Base-by-base conservation (phyloP, 2,888 invertebrate genomes). In the Philereme vetulata region DNA sequence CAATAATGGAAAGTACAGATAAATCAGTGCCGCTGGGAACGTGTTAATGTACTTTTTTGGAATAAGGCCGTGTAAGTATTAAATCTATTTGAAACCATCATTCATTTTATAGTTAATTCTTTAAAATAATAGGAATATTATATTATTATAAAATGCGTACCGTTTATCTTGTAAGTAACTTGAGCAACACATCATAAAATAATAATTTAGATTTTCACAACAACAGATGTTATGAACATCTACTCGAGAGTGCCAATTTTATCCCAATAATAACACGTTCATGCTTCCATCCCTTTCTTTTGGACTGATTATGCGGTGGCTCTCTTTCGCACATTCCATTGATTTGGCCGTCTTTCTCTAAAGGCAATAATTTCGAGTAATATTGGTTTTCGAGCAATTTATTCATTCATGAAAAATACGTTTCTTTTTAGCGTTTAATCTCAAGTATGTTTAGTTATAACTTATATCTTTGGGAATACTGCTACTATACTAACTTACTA, bases 351-450 rank as follows among this genome's bases (percentile, higher is more conserved):
- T 60, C 48, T 51, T 52, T 58, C 43, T 53, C 2, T 55, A 36
- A 40, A 45, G 51, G 42, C 48, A 62, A 58, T 55, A 62, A 58
- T 55, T 55, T 62, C 34, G 44, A 32, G 58, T 62, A 51, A 58
- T 62, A 62, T 62, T 62, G 57, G 62, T 58, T 62, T 58, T 62
- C 44, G 38, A 50, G 43, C 40, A 48, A 54, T 48, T 58, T 62
- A 40, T 51, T 55, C 51, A 51, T 62, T 50, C 46, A 57, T 54
- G 43, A 57, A 57, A 57, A 21, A 21, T 21, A 2, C 21, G 21
- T 21, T 21, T 21, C 21, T 21, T 21, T 21, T 21, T 21, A 21
- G 21, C 21, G 2, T 21, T 21, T 21, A 21, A 1, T 21, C 21
- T 21, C 21, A 21, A 21, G 21, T 21, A 21, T 21, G 21, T 21